Base-by-base conservation (phyloP, 2,797 vertebrate species). In the Notoglanidium macrostoma region DNA sequence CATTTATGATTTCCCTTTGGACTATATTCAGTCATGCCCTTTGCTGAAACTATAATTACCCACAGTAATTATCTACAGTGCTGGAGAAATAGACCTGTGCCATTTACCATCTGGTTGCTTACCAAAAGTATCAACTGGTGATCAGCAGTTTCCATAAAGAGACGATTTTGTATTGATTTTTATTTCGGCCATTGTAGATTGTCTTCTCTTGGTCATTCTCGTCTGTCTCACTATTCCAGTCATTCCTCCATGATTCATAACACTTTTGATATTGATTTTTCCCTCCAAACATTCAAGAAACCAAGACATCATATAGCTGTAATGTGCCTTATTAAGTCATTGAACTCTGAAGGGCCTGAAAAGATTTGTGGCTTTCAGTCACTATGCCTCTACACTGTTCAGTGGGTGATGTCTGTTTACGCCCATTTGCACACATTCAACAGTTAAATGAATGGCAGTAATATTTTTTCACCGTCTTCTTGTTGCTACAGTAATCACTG, bases 201-300 rank as follows among this genome's bases (percentile, higher is more conserved):
- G 57, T 68, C 35, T 77, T 86, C 85, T 70, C 54, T 49, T 87
- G 74, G 59, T 86, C 79, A 81, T 79, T 73, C 67, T 74, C 46
- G 51, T n/a, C 51, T 86, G 54, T 54, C 84, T 87, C n/a, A 79
- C 67, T 51, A 84, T 76, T 86, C 63, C 67, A 85, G 84, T 91
- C 68, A 91, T 93, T 92, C 90, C 88, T 93, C 87, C 86, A 90
- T 81, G 92, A 95, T 95, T 93, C 88, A 92, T 94, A 92, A 93
- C 85, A 57, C 87, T 83, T 88, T 78, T 78, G 70, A 88, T 81
- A 90, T 88, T 88, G 91, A 90, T 91, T 89, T 89, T 84, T 83
- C 70, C 90, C 15, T 72, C 90, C 91, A 91, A 91, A 92, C 89
- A 88, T 92, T 90, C 83, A 91, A 89, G 86, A 87, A 91, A 88